Base-by-base conservation (phyloP, 2,888 invertebrate genomes). In the Ennomos quercinarius region DNA sequence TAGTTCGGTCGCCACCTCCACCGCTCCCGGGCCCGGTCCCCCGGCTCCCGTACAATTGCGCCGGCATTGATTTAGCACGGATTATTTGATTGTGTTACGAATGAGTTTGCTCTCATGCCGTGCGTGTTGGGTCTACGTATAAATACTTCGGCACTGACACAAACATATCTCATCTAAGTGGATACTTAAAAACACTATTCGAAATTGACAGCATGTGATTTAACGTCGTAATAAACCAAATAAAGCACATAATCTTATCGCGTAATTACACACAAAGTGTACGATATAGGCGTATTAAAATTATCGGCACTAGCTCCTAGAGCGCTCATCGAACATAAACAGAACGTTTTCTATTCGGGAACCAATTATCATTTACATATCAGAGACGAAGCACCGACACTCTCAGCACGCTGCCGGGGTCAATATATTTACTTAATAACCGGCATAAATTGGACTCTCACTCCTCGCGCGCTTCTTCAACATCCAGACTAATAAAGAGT, bases 301-400 rank as follows among this genome's bases (percentile, higher is more conserved):
- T 81, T 83, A 86, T 86, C 84, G 77, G 76, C 83, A 83, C 78
- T 83, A 74, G 83, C 80, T 80, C 79, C 80, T 76, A 79, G 77
- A 81, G 79, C 83, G 79, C 80, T 80, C 79, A 73, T 80, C 76
- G 84, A 84, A 85, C 86, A 84, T 87, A 86, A 86, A 86, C 83
- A 86, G 86, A 88, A 86, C 83, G 81, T 88, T 88, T 90, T 87
- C 86, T 84, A 87, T 90, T 89, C 86, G 83, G 83, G 87, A 90
- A 89, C 89, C 89, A 91, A 90, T 91, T 90, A 90, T 90, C 90
- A 90, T 91, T 91, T 87, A 90, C 89, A 89, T 91, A 90, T 91
- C 89, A 89, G 83, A 90, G 87, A 87, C 83, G 86, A 84, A 82
- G 87, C 77, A 84, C 89, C 89, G 91, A 87, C 87, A 83, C 82